These are phyloP conservation scores for Cerceris ruficornis DNA, from an alignment of 2,888 invertebrate species.

Conservation along the genomic window DNA sequence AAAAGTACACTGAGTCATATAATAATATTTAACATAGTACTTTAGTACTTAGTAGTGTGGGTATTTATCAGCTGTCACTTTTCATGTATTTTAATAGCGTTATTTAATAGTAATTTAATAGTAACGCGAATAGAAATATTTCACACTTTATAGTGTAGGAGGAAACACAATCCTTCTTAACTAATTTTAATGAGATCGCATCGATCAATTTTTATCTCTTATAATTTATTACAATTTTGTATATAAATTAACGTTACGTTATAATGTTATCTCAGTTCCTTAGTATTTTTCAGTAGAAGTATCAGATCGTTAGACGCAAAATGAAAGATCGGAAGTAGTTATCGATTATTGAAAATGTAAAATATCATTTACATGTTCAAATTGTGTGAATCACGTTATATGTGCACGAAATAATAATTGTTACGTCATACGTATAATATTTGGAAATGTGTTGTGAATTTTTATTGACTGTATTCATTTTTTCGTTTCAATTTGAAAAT, in stretches of 20 bases:
- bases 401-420: not conserved
- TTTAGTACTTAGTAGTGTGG: not conserved
- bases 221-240: constrained; percentile 74
- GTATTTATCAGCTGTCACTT: not conserved
- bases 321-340: too few relatives aligned
- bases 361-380: too few relatives aligned
- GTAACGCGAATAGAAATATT: not conserved
- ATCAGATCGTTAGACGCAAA: not conserved
- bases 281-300: not conserved
- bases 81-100: not conserved
- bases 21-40: not conserved
- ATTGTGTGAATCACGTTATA: not conserved
- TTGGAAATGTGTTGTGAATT: not conserved
- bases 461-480: not conserved
- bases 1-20: not conserved
- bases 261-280: not conserved
- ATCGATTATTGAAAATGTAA: too few relatives aligned
- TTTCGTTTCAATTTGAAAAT: not conserved
- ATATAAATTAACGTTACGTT: constrained; percentile 67
- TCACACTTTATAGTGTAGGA: not conserved
- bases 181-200: constrained; percentile 15
- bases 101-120: not conserved
- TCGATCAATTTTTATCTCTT: constrained; percentile 33
- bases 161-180: not conserved
- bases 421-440: not conserved